Base-by-base conservation (phyloP, 1,140 invertebrate species). In the Saccostrea cuccullata region DNA sequence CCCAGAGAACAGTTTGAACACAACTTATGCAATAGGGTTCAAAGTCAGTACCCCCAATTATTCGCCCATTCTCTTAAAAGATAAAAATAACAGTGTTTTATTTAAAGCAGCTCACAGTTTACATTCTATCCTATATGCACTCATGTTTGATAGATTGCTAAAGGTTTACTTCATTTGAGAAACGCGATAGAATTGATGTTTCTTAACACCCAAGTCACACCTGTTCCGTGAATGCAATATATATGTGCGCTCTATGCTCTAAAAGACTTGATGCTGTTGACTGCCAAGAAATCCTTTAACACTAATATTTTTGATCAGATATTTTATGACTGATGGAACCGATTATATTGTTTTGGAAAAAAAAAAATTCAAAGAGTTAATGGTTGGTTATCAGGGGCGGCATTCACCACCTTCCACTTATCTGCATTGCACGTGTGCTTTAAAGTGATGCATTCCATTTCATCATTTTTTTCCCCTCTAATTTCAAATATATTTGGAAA, bases 361-460 rank as follows among this genome's bases (percentile, higher is more conserved):
- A 77, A 77, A 26, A 26, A 77, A 36, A 40, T 64, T 77, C 70
- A 77, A 77, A 77, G 70, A 77, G 70, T 26, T 30, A 77, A 17
- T 26, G 26, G 70, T 2, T 8, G 70, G 23, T 77, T 77, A 77
- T 77, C 70, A 36, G 26, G 13, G 70, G 23, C 23, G 23, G 26
- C 26, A 77, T 77, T 77, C 70, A 30, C 30, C 85, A 67, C 85
- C 67, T 56, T 86, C 85, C 86, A 85, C 77, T 60, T 89, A 85
- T 83, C 82, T 83, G 20, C 67, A 36, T 87, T 17, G 83, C 23
- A 88, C 2, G 30, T 55, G 40, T 58, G 13, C 20, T 23, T 36
- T 26, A 30, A 3, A 26, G 40, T 82, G 64, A 15, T 82, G 23
- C n/a, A 17, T 64, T 64, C 58, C 58, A 20, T 64, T 64, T 64